phyloP scores from a whole-genome alignment of 2,113 vertebrate species.

The Phylloscopus trochilus region DNA sequence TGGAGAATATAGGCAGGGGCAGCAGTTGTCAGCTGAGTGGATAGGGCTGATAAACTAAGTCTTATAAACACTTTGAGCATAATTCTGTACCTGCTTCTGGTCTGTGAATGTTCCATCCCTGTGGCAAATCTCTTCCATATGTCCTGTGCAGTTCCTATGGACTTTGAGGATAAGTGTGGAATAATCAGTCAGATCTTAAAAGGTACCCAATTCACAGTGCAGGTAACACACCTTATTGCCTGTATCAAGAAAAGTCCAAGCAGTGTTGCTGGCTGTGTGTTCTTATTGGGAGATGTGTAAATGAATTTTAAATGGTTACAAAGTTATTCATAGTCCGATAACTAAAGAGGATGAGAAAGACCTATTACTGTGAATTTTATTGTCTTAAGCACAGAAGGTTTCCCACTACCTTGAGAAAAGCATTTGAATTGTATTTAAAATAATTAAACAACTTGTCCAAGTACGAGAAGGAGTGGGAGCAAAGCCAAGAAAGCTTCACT shows the following conservation, averaged over 20 bases:
- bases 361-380: background rate
- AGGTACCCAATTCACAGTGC: background rate
- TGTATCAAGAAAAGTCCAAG: background rate
- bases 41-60: background rate
- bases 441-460: background rate
- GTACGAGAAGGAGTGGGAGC: background rate
- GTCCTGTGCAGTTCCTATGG: background rate
- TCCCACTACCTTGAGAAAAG: background rate
- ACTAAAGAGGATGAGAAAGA: background rate
- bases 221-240: background rate
- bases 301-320: background rate
- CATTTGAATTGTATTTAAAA: background rate
- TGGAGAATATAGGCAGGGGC: background rate
- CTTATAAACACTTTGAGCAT: background rate
- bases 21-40: background rate
- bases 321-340: background rate
- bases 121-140: background rate
- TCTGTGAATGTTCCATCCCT: background rate
- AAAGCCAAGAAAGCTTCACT: slow-evolving; percentile 27
- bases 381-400: background rate
- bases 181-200: background rate
- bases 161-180: background rate
- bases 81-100: background rate
- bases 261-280: background rate
- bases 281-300: background rate